Base-by-base conservation (phyloP, 2,113 vertebrate genomes). In the Callithrix jacchus region DNA sequence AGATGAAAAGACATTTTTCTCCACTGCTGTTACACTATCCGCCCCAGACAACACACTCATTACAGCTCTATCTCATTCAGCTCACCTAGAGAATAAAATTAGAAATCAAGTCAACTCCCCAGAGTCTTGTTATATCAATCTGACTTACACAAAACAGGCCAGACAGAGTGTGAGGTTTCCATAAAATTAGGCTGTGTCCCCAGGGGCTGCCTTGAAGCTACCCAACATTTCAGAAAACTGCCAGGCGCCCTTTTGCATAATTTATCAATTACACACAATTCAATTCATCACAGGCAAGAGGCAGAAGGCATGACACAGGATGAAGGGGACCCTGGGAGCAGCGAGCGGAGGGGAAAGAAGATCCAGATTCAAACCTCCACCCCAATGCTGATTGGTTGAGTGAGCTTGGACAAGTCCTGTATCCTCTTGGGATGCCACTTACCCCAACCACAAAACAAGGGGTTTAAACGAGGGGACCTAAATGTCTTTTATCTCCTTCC, bases 81-180 rank as follows among this genome's bases (percentile, higher is more conserved):
- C 96, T 97, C 98, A 95, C 97, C 98, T 91, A 21, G 96, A 97
- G 98, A 98, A 97, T 98, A 98, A 98, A 98, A 98, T 98, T 94
- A 98, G 98, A 98, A 97, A 97, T 84, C 97, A 97, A 79, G 92
- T 96, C 56, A 47, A 77, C 92, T 98, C 98, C 98, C 98, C 3
- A 84, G 98, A 98, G 98, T 95, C 98, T 98, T 97, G 98, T 98
- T 98, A 98, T 97, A 98, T 98, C 98, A 97, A 98, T 97, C 89
- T 94, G 96, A 96, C 97, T 96, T 73, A 35, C 97, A 97, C 76
- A 98, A 96, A 97, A 98, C 97, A 97, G 98, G 96, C 97, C 70
- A 97, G 84, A 97, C 96, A 97, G 97, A 98, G 97, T 49, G 97
- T 91, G 32, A 97, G 98, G 94, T 97, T 93, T 97, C 94, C 98